Percentiles rank a stretch among this genome's conserved stretches.
These are phyloP conservation scores for Sinocyclocheilus grahami DNA, from an alignment of 2,113 vertebrate genomes.

Conservation along the genomic window DNA sequence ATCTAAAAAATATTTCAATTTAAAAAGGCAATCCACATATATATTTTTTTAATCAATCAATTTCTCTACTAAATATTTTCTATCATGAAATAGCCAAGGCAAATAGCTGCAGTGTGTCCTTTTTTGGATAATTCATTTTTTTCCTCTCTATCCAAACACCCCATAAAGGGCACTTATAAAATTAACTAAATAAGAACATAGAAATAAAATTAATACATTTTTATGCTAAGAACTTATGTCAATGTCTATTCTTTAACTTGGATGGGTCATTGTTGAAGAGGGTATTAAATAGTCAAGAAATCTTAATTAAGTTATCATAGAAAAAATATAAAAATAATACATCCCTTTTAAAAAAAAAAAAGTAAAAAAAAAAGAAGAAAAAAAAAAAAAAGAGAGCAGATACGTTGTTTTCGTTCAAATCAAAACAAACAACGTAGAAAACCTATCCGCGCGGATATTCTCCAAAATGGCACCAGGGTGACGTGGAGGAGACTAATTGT, in stretches of 20 bases:
- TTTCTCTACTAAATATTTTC: neutral
- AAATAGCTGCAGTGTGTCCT: neutral
- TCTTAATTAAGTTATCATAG: neutral
- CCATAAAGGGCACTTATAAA: no score
- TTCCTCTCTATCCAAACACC: neutral
- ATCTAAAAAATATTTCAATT: no score
- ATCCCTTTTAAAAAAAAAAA: neutral
- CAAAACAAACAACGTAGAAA: no score
- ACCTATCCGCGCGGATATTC: no score
- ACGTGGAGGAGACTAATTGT: no score
- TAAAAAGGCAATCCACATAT: neutral
- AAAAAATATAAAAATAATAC: neutral
- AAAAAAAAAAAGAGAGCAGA: no score
- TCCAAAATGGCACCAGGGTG: no score
- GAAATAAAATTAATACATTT: no score
- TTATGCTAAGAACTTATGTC: neutral
- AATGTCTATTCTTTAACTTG: neutral
- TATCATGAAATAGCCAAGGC: neutral
- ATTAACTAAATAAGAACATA: no score
- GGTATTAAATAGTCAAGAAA: neutral
- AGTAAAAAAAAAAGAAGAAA: no score
- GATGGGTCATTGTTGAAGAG: neutral
- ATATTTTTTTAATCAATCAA: neutral
- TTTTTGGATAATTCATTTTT: neutral
- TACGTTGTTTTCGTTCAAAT: no score